These are phyloP conservation scores for Operophtera brumata DNA, from an alignment of 2,888 invertebrate genomes.

Conservation along the genomic window DNA sequence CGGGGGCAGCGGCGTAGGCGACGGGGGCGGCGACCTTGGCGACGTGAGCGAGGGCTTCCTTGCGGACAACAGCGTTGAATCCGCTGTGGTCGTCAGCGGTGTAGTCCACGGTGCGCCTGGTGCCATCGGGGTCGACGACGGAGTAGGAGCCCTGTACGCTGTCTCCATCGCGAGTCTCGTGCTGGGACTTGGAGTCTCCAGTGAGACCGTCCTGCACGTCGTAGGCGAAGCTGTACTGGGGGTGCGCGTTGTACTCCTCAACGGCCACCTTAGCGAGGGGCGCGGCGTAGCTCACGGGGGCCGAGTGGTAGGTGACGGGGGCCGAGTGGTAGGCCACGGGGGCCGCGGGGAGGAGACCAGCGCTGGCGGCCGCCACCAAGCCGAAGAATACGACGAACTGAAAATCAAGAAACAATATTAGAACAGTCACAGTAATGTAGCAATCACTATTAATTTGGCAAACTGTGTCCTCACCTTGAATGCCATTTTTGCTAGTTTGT, in stretches of 20 bases:
- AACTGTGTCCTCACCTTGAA: conserved; percentile 25
- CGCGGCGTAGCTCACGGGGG: conserved; percentile 40
- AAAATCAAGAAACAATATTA: conserved; percentile 1
- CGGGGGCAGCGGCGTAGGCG: conserved; percentile 40
- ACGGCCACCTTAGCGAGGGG: conserved; percentile 45
- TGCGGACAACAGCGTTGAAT: conserved; percentile 76
- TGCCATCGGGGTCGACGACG: conserved; percentile 76
- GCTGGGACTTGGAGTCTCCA: conserved; percentile 71
- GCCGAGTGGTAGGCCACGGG: conserved; percentile 16
- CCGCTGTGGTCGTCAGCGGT: conserved; percentile 71
- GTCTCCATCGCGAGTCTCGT: conserved; percentile 77
- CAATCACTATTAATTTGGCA: too few relatives aligned
- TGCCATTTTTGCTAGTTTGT: conserved; percentile 28
- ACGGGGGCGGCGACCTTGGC: conserved; percentile 45
- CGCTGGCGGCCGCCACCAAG: conserved; percentile 37
- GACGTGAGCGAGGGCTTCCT: conserved; percentile 59
- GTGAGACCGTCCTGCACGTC: conserved; percentile 76
- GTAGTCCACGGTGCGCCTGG: conserved; percentile 76
- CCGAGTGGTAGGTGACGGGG: conserved; percentile 48
- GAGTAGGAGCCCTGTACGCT: conserved; percentile 76
- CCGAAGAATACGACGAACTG: conserved; percentile 40
- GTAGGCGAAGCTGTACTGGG: conserved; percentile 77
- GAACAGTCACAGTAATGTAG: conserved; percentile 45
- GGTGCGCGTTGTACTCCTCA: conserved; percentile 55
- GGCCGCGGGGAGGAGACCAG: conserved; percentile 34